Evolutionary conservation across 1,140 invertebrate species (phyloP), one percentile per base, ranked within the genome.

Genomic region (Drosophila watanabei): DNA sequence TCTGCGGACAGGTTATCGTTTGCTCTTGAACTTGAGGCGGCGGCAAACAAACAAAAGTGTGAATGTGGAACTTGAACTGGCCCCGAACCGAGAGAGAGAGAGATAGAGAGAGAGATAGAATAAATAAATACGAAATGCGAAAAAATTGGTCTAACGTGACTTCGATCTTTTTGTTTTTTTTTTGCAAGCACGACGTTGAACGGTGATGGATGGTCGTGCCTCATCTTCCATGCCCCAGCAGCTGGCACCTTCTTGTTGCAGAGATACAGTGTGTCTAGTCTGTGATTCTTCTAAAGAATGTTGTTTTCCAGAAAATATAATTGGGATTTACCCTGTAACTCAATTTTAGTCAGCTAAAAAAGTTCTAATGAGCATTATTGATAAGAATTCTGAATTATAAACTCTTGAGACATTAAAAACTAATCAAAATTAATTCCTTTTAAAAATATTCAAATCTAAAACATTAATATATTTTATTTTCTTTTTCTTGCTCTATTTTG

Each of bases 21-120:
- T 89, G 86, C 79, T 89, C 86, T 89, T 89, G 86, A 89, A 89
- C 86, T 89, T 89, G 87, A 79, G 86, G 63, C 66, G 61, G 84
- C 73, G 43, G 45, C 45, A 56, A 70, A 46, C 64, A 68, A 69
- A 75, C 66, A 46, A 73, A 66, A 68, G 51, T 48, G 54, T 57
- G 33, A 60, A 66, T 52, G 63, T 57, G 37, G 80, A 62, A 78
- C 75, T 69, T 80, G 57, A 66, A 73, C 70, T 46, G 39, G 20
- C 33, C 45, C 20, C 20, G 33, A 11, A 56, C n/a, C 48, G 45
- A 37, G 2, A 16, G 24, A 32, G 18, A 58, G 28, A 64, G 24
- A 24, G 24, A 24, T 35, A 32, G 2, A 16, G 24, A 32, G 18
- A 58, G 28, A 64, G 24, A 57, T 28, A 57, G 24, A 68, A 70